These are phyloP conservation scores for Chrysina gloriosa DNA, from an alignment of 2,888 invertebrate species.

Conservation along the genomic window DNA sequence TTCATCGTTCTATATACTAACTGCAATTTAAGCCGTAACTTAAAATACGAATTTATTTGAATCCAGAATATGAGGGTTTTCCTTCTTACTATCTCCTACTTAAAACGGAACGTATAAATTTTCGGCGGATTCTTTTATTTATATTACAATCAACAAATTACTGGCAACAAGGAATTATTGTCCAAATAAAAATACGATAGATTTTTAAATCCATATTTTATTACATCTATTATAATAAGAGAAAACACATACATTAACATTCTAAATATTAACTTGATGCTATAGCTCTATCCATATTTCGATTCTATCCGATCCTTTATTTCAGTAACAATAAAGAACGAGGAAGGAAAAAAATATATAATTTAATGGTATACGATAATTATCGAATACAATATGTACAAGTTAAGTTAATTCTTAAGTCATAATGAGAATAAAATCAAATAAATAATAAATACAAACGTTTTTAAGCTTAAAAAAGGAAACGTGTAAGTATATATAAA, in stretches of 20 bases:
- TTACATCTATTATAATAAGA: constrained; percentile 40
- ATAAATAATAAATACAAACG: constrained; percentile 44
- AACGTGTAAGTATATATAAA: constrained; percentile 6
- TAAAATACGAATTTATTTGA: too few relatives aligned
- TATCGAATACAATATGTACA: constrained; percentile 37
- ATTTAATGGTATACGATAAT: constrained; percentile 40
- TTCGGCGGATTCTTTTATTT: too few relatives aligned
- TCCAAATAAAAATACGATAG: too few relatives aligned
- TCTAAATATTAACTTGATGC: constrained; percentile 29
- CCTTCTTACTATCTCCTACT: too few relatives aligned
- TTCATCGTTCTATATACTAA: too few relatives aligned
- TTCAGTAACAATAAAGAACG: constrained; percentile 18
- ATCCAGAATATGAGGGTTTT: too few relatives aligned
- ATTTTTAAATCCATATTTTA: constrained; percentile 38
- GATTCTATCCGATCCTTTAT: constrained; percentile 10
- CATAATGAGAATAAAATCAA: constrained; percentile 37
- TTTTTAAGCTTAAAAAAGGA: constrained; percentile 10
- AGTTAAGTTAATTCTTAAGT: constrained; percentile 33
- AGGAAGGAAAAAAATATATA: constrained; percentile 25
- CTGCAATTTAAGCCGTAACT: too few relatives aligned
- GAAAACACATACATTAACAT: constrained; percentile 38
- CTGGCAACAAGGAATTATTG: too few relatives aligned
- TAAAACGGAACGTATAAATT: too few relatives aligned
- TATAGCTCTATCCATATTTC: not conserved
- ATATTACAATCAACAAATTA: too few relatives aligned